phyloP scores from a whole-genome alignment of 2,797 vertebrate genomes.

The Chanos chanos region DNA sequence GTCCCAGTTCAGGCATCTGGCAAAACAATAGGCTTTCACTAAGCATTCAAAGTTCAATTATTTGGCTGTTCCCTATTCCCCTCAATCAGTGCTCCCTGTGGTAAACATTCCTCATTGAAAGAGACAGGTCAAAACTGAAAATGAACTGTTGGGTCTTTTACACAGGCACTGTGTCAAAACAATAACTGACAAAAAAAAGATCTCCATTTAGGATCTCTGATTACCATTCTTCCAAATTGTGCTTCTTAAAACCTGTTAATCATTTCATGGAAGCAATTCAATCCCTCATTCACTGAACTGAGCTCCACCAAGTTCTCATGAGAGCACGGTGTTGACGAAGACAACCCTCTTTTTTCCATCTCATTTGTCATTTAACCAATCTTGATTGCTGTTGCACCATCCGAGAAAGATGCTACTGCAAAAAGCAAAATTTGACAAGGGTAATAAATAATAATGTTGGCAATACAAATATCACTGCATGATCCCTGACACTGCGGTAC shows the following conservation, averaged over 20 bases:
- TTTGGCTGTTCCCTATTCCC: conserved; percentile 14
- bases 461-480: too few relatives aligned
- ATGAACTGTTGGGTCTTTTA: conserved; percentile 3
- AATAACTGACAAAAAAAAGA: conserved; percentile 28
- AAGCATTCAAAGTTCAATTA: background rate
- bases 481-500: too few relatives aligned
- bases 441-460: too few relatives aligned
- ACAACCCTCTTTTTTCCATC: too few relatives aligned
- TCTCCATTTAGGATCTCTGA: background rate
- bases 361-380: too few relatives aligned
- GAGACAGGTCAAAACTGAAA: conserved; percentile 23
- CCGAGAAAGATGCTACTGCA: too few relatives aligned
- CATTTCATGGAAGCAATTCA: background rate
- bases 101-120: conserved; percentile 20
- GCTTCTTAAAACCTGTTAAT: conserved; percentile 20
- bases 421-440: too few relatives aligned
- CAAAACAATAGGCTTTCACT: conserved; percentile 1
- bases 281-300: background rate
- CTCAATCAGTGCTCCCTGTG: conserved; percentile 8
- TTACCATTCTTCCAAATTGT: background rate
- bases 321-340: too few relatives aligned
- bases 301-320: too few relatives aligned
- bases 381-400: too few relatives aligned
- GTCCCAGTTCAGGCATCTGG: conserved; percentile 1
- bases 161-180: conserved; percentile 29